phyloP scores from a whole-genome alignment of 2,888 invertebrate genomes.

The Petrophora chlorosata region DNA sequence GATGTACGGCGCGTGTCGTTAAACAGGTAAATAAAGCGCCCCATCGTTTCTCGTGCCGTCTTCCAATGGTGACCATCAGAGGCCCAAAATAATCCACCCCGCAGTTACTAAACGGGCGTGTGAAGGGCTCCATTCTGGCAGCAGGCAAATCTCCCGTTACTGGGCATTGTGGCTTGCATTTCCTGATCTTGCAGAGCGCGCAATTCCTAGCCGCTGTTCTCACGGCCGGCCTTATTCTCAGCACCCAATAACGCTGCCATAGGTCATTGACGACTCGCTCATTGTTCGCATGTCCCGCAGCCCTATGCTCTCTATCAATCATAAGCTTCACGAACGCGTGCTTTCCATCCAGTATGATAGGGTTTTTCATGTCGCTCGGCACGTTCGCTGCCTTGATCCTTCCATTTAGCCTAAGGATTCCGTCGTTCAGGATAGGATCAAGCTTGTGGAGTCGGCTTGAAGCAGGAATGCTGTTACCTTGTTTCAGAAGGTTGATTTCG shows the following conservation, averaged over 20 bases:
- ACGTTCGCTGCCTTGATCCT: background rate
- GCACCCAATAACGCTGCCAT: slow-evolving; percentile 36
- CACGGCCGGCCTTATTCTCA: slow-evolving; percentile 27
- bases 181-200: slow-evolving; percentile 20
- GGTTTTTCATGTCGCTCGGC: background rate
- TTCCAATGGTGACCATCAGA: slow-evolving; percentile 21
- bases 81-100: slow-evolving; percentile 33
- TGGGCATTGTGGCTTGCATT: slow-evolving; percentile 15
- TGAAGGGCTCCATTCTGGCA: slow-evolving; percentile 11
- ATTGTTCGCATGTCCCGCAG: background rate
- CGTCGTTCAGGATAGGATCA: slow-evolving; percentile 15
- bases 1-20: background rate
- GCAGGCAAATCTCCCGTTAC: slow-evolving; percentile 26
- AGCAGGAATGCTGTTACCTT: slow-evolving; percentile 4
- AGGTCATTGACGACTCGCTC: slow-evolving; percentile 30
- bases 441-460: slow-evolving; percentile 7
- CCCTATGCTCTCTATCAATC: background rate
- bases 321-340: slow-evolving; percentile 12
- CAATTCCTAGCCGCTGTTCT: slow-evolving; percentile 17
- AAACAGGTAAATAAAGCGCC: background rate
- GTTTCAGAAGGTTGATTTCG: background rate
- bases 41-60: slow-evolving; percentile 9
- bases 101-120: slow-evolving; percentile 20
- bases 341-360: slow-evolving; percentile 7
- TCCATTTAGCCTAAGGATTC: slow-evolving; percentile 3